Evolutionary conservation across 1,140 invertebrate genomes (phyloP).

Genomic region (Brachystomella parvula): DNA sequence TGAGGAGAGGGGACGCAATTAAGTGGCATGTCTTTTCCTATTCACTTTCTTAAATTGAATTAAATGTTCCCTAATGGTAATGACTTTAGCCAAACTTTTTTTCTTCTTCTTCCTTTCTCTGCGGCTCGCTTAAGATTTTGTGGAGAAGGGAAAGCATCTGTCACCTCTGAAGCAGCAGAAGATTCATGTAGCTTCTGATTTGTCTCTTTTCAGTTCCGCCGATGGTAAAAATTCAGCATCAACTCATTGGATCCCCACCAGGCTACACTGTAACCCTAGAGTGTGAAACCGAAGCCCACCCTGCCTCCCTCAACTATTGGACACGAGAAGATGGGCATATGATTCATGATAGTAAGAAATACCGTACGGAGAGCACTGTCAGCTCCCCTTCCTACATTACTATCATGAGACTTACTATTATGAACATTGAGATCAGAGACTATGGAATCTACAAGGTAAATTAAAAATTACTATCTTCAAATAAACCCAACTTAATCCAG

Average conservation of each 20-base stretch:
- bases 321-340: constrained; percentile 72
- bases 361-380: constrained; percentile 57
- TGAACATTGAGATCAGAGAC: constrained; percentile 54
- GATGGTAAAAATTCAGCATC: constrained; percentile 81
- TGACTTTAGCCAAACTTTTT: constrained; percentile 4
- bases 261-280: constrained; percentile 74
- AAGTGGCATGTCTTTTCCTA: constrained; percentile 10
- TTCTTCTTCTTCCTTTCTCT: constrained; percentile 20
- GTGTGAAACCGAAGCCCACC: constrained; percentile 82
- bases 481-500: too few relatives aligned
- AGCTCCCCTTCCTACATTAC: constrained; percentile 67
- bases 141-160: too few relatives aligned
- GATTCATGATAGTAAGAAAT: constrained; percentile 77
- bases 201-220: constrained; percentile 64
- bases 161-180: background rate
- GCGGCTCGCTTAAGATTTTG: too few relatives aligned
- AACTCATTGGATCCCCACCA: constrained; percentile 71
- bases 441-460: constrained; percentile 79
- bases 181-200: constrained; percentile 11
- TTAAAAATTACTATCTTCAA: constrained; percentile 25
- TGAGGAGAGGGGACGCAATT: background rate
- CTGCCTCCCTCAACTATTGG: constrained; percentile 86
- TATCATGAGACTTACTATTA: constrained; percentile 70
- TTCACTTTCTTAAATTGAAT: constrained; percentile 11
- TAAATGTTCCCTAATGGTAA: constrained; percentile 10